Evolutionary conservation across 2,113 vertebrate genomes (phyloP), one percentile per base, ranked within the genome.

Genomic region (Saguinus midas): DNA sequence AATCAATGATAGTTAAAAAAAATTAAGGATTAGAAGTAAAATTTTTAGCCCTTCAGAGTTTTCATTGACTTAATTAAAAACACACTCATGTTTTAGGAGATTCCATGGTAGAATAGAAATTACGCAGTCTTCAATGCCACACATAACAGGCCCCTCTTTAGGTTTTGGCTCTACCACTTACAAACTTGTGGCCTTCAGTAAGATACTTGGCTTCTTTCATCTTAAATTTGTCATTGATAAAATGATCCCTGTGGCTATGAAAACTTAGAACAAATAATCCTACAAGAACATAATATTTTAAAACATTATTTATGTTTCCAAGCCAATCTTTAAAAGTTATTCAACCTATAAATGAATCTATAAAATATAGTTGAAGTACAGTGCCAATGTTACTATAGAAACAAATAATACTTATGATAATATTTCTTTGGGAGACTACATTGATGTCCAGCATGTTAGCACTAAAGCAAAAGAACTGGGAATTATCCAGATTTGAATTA

Each of bases 21-120:
- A 87, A 45, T 52, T 75, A 81, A 88, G 48, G 37, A 57, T 79
- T 89, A 89, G 32, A 84, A 93, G 52, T 78, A 85, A 90, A 84
- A 85, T 27, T 43, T 73, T 78, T 58, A 70, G 35, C 43, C 78
- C 70, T 90, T 79, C 79, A 79, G 20, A 79, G 79, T 84, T 79
- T 79, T 79, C 20, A 58, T 70, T 70, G 58, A 50, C 50, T 89
- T 89, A 89, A 72, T 93, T 73, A 79, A 93, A 58, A 88, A 40
- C 66, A 23, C 70, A 52, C 35, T 29, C 40, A 4, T 52, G n/a
- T 76, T 96, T 83, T 90, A 43, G 61, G 57, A 61, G 35, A 9
- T 79, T 70, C 68, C 11, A 12, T 93, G 40, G 5, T 35, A 2
- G 76, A n/a, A 88, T 17, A 68, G 48, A 88, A 89, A 76, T 79